phyloP scores from a whole-genome alignment of 2,113 vertebrate species.

The Anolis sagrei region DNA sequence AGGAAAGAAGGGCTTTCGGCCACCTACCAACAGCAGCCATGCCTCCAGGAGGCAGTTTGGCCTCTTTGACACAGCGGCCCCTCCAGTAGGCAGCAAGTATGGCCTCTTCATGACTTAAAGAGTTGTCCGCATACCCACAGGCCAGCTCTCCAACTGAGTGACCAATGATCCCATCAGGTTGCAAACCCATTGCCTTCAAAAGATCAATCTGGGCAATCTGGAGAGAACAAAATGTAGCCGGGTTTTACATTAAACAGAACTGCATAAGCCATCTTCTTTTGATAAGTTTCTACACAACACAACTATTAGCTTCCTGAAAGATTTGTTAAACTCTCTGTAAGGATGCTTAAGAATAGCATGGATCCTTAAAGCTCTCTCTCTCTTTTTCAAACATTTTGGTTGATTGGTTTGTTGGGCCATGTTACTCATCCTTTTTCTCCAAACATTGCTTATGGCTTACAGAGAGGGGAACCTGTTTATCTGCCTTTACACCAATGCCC shows the following conservation, averaged over 20 bases:
- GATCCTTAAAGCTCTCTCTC: neutral
- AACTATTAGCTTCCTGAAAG: neutral
- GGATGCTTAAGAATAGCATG: neutral
- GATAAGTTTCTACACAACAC: neutral
- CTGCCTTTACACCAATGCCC: neutral
- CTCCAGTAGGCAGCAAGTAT: slow-evolving; percentile 93
- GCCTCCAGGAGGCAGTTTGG: slow-evolving; percentile 85
- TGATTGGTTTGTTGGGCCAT: neutral
- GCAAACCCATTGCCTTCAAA: slow-evolving; percentile 85
- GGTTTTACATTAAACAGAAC: neutral
- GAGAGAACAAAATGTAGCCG: neutral
- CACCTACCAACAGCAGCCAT: slow-evolving; percentile 96
- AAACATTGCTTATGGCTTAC: neutral
- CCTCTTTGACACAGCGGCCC: slow-evolving; percentile 91
- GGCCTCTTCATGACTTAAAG: slow-evolving; percentile 87
- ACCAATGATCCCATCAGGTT: slow-evolving; percentile 91
- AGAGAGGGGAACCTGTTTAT: neutral
- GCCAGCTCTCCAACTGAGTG: slow-evolving; percentile 95
- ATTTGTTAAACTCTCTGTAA: neutral
- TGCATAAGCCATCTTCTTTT: neutral
- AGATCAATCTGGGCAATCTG: slow-evolving; percentile 95
- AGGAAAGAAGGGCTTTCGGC: neutral
- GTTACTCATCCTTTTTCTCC: neutral
- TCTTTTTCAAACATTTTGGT: neutral
- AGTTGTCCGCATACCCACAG: slow-evolving; percentile 94